Conservation (phyloP, 30 jellyfish, hydroid and myxozoan species). For the Hydractinia symbiolongicarpus region DNA sequence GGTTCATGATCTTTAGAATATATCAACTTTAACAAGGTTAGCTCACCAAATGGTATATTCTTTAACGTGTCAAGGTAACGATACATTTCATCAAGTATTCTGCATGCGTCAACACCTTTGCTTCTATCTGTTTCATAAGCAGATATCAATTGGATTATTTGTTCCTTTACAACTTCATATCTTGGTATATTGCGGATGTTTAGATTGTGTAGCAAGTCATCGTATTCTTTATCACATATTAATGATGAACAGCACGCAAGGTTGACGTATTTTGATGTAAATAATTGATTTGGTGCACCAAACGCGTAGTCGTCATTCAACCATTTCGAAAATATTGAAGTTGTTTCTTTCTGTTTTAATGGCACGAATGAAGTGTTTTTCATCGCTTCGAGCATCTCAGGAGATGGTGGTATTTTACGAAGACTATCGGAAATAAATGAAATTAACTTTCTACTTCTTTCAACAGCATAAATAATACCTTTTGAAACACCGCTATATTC, state of each 20-base stretch:
- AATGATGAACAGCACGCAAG: background rate
- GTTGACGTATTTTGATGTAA: background rate
- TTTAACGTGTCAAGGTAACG: too few species aligned
- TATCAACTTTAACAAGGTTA: background rate
- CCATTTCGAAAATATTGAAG: slow-evolving; percentile 1
- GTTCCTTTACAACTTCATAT: background rate
- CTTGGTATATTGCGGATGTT: background rate
- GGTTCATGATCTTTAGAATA: background rate
- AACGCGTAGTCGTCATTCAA: background rate
- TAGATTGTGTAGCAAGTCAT: background rate
- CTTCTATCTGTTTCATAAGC: background rate
- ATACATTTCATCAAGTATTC: background rate
- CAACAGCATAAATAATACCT: background rate
- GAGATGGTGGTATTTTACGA: background rate
- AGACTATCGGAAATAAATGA: background rate
- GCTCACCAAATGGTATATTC: too few species aligned
- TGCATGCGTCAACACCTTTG: background rate
- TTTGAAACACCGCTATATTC: background rate
- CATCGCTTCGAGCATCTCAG: background rate
- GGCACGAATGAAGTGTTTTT: slow-evolving; percentile 9
- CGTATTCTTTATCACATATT: background rate
- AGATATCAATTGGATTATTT: background rate
- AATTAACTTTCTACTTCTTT: slow-evolving; percentile 2
- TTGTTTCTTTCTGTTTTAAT: background rate
- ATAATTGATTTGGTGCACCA: background rate